Conservation (phyloP, 1,140 invertebrate genomes). For the Oedothorax gibbosus region DNA sequence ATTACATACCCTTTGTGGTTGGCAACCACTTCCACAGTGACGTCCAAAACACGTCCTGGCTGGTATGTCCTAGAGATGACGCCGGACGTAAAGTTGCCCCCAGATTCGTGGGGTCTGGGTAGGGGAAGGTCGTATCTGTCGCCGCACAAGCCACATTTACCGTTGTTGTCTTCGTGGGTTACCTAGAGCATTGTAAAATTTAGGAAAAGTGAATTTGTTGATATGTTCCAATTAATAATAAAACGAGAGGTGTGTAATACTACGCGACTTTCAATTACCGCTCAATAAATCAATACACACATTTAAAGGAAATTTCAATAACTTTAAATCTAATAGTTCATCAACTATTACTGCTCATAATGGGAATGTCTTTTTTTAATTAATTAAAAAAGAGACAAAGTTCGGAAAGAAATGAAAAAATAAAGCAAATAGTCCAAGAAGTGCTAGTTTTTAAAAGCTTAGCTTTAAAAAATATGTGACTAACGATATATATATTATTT, state of each 20-base stretch:
- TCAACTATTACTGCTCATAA: too few species aligned
- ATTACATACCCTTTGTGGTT: slow-evolving; percentile 67
- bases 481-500: too few species aligned
- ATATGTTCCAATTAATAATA: not conserved
- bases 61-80: slow-evolving; percentile 84
- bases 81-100: slow-evolving; percentile 84
- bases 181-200: slow-evolving; percentile 66
- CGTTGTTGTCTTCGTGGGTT: slow-evolving; percentile 86
- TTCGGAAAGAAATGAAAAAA: too few species aligned
- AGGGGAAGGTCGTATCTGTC: slow-evolving; percentile 80
- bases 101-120: slow-evolving; percentile 87
- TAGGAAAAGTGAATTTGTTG: not conserved
- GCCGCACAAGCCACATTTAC: slow-evolving; percentile 89
- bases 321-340: too few species aligned
- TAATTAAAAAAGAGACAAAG: too few species aligned
- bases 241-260: too few species aligned
- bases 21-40: slow-evolving; percentile 64
- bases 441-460: too few species aligned
- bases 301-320: not conserved
- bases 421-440: too few species aligned
- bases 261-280: too few species aligned
- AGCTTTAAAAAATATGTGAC: too few species aligned
- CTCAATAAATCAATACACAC: too few species aligned
- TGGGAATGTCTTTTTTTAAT: too few species aligned
- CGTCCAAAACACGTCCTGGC: slow-evolving; percentile 78